Percentiles rank a stretch among this genome's conserved stretches.
Evolutionary conservation across 2,797 vertebrate species (phyloP).

Genomic region (Cephalopachus bancanus): DNA sequence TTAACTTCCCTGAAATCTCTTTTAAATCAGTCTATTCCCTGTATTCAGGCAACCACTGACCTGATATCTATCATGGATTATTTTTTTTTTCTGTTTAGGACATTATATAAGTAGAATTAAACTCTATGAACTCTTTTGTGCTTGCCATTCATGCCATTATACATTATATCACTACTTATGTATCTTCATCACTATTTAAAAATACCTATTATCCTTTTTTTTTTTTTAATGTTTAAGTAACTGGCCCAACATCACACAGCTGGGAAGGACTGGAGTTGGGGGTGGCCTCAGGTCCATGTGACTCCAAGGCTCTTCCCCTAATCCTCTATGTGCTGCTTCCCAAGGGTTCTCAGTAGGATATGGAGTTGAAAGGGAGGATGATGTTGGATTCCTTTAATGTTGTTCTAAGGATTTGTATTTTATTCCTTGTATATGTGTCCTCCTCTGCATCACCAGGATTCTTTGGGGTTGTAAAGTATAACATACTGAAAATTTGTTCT

Average conservation of each 20-base stretch:
- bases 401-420: neutral
- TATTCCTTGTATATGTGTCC: neutral
- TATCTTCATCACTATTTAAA: neutral
- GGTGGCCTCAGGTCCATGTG: neutral
- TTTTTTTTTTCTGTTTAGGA: neutral
- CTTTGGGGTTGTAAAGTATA: neutral
- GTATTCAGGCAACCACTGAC: rapidly evolving
- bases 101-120: neutral
- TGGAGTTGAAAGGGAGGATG: neutral
- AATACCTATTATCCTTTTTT: neutral
- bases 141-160: neutral
- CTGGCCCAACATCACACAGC: neutral
- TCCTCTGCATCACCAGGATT: neutral
- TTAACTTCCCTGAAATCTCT: neutral
- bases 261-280: neutral
- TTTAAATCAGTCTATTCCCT: neutral
- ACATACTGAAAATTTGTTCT: neutral
- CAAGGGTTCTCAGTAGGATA: neutral
- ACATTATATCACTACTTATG: neutral
- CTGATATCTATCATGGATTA: neutral
- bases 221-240: neutral
- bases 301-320: neutral
- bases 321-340: neutral
- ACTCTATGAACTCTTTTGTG: neutral
- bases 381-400: neutral